Conservation (phyloP, 2,888 invertebrate genomes). For the Coleophora deauratella region DNA sequence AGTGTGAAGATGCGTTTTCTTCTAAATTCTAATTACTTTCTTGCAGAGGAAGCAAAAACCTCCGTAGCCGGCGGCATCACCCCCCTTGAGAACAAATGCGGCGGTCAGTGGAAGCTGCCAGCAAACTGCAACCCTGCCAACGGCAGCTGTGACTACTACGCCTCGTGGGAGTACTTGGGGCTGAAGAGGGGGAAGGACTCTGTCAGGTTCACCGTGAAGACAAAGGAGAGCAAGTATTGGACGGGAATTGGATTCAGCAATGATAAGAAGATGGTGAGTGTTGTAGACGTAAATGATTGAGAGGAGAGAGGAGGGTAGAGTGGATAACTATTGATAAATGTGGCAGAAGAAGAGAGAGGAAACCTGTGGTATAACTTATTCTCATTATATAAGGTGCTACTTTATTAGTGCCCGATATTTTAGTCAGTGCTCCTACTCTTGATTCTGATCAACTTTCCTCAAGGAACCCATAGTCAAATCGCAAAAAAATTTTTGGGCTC, state of each 20-base stretch:
- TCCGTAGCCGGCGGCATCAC: constrained; percentile 48
- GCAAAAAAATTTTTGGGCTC: no score
- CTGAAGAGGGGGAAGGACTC: constrained; percentile 79
- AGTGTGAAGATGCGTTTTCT: no score
- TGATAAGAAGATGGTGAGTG: constrained; percentile 84
- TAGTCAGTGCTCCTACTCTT: no score
- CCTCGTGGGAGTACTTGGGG: constrained; percentile 84
- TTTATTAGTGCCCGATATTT: no score
- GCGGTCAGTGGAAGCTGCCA: constrained; percentile 86
- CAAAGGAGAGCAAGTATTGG: constrained; percentile 86
- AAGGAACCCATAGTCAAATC: no score
- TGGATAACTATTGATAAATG: no score
- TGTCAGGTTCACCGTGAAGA: constrained; percentile 85
- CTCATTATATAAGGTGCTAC: no score
- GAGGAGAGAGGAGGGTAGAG: no score
- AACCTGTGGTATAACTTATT: no score
- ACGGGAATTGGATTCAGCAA: constrained; percentile 93
- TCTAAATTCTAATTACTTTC: no score
- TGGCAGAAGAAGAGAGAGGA: no score
- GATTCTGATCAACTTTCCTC: no score
- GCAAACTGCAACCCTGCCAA: constrained; percentile 76
- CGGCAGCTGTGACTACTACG: constrained; percentile 84
- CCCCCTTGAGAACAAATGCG: constrained; percentile 74
- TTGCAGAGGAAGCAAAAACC: constrained; percentile 63
- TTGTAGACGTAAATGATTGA: not conserved